These are phyloP conservation scores for Xestoiulus laeticollis DNA, from an alignment of 2,888 invertebrate genomes.

Conservation along the genomic window DNA sequence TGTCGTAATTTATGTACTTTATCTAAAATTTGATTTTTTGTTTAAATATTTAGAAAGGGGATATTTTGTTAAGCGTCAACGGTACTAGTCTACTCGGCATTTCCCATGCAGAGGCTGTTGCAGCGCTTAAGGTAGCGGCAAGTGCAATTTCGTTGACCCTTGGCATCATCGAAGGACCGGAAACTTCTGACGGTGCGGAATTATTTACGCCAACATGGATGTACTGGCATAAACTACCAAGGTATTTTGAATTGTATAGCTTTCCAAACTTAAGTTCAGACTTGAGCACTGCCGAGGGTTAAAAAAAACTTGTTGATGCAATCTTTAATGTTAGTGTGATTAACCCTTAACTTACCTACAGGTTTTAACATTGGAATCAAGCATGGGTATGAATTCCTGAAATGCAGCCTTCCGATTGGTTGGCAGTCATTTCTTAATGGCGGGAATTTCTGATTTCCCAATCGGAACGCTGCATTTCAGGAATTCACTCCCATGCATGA, in stretches of 20 bases:
- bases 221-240: conserved; percentile 67
- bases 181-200: conserved; percentile 63
- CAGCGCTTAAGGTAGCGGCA: conserved; percentile 64
- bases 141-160: conserved; percentile 63
- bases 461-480: no score
- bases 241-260: conserved; percentile 58
- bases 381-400: no score
- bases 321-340: no score
- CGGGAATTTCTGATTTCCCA: no score
- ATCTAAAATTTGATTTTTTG: not conserved
- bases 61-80: conserved; percentile 66
- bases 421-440: no score
- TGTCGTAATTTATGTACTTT: not conserved
- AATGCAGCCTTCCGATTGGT: no score
- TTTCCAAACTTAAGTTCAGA: not conserved
- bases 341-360: no score
- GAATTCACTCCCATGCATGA: no score
- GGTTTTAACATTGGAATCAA: no score
- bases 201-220: conserved; percentile 67
- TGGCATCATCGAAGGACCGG: conserved; percentile 65
- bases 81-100: conserved; percentile 64
- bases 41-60: conserved; percentile 64
- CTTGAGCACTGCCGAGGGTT: no score
- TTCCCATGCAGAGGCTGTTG: conserved; percentile 66
- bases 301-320: no score